Evolutionary conservation across 2,113 vertebrate species (phyloP).

Genomic region (Ondatra zibethicus): DNA sequence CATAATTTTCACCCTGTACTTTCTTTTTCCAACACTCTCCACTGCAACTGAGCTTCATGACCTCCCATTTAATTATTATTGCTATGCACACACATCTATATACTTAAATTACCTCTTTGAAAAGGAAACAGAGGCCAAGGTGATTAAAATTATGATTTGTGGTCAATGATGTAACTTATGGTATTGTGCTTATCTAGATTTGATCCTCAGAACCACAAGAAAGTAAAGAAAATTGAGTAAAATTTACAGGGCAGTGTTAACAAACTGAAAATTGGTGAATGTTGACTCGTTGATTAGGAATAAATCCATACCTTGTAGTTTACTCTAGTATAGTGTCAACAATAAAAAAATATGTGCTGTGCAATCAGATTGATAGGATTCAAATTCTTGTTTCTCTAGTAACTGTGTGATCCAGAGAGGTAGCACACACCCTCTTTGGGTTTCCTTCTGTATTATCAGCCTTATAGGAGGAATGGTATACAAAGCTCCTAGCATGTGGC

Average conservation of each 20-base stretch:
- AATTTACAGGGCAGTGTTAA: neutral
- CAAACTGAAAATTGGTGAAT: neutral
- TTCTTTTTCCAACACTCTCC: neutral
- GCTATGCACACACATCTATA: neutral
- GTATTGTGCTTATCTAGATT: neutral
- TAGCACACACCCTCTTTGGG: neutral
- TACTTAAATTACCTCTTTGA: neutral
- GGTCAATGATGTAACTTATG: neutral
- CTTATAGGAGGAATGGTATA: neutral
- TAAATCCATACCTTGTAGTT: neutral
- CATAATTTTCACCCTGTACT: neutral
- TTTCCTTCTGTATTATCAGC: constrained; percentile 23
- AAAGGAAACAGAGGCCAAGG: neutral
- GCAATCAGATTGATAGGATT: neutral
- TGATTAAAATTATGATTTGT: neutral
- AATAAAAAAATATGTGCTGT: neutral
- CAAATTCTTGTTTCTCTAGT: neutral
- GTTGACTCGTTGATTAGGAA: neutral
- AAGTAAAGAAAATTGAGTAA: neutral
- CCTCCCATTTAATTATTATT: neutral
- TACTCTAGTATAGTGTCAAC: neutral
- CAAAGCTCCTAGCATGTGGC: neutral
- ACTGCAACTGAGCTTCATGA: neutral
- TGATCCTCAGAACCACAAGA: neutral
- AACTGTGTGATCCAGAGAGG: neutral